phyloP scores from a whole-genome alignment of 64 coral and sea anemone species.

The Hydrozoanthus tunicans region DNA sequence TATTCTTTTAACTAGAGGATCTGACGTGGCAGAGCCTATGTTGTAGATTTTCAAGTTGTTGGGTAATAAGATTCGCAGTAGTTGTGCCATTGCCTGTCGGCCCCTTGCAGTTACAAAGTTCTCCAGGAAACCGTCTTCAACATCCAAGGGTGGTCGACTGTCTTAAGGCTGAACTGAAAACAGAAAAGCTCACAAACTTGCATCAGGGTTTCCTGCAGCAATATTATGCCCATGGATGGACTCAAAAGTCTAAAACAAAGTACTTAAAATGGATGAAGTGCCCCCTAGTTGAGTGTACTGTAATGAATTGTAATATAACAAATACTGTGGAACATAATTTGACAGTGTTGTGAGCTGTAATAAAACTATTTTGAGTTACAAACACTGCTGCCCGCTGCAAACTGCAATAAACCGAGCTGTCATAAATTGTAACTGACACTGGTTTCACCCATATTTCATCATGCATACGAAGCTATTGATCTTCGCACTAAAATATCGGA shows the following conservation, averaged over 20 bases:
- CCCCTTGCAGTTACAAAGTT: neutral
- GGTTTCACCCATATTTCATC: neutral
- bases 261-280: neutral
- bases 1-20: neutral
- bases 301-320: neutral
- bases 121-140: neutral
- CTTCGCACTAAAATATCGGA: too few relatives aligned
- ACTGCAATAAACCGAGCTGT: neutral
- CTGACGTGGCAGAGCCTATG: neutral
- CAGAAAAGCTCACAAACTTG: neutral
- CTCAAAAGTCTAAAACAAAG: neutral
- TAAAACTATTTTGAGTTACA: neutral
- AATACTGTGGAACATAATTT: neutral
- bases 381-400: neutral
- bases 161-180: neutral
- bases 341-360: neutral
- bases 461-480: too few relatives aligned
- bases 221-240: neutral
- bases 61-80: neutral
- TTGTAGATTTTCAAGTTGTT: neutral
- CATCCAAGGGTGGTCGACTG: neutral
- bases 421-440: neutral
- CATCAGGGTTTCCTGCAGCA: neutral
- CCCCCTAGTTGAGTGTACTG: neutral
- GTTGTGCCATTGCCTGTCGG: neutral